These are phyloP conservation scores for Geotrupes spiniger DNA, from an alignment of 2,888 invertebrate species.

Conservation along the genomic window DNA sequence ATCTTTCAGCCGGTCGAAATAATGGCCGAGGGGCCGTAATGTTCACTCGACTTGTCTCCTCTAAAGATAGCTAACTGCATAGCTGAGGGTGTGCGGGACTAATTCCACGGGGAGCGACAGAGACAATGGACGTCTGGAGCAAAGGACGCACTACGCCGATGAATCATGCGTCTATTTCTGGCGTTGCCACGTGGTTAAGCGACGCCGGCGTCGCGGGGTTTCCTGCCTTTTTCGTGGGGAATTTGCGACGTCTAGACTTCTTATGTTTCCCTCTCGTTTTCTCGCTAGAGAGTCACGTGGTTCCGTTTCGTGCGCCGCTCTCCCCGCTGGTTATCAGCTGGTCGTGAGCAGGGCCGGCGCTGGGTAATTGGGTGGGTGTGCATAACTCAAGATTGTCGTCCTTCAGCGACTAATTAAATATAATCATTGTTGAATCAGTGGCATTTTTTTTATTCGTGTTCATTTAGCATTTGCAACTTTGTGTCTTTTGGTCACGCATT, in stretches of 20 bases:
- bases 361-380: too few species aligned
- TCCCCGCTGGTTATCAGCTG: too few species aligned
- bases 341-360: too few species aligned
- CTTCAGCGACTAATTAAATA: too few species aligned
- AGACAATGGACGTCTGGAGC: background rate
- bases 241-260: slow-evolving; percentile 6
- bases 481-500: too few species aligned
- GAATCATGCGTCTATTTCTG: slow-evolving; percentile 31
- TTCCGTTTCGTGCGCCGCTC: too few species aligned
- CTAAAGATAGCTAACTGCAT: slow-evolving; percentile 7
- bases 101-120: slow-evolving; percentile 4
- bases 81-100: slow-evolving; percentile 1
- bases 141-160: background rate
- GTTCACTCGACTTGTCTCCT: slow-evolving; percentile 14
- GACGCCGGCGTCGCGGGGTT: slow-evolving; percentile 24
- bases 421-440: too few species aligned
- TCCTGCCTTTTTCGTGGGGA: slow-evolving; percentile 11
- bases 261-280: background rate
- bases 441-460: too few species aligned
- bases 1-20: slow-evolving; percentile 27
- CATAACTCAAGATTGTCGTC: too few species aligned
- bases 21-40: slow-evolving; percentile 20
- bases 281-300: background rate
- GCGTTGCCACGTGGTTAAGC: slow-evolving; percentile 33
- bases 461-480: too few species aligned